Percentiles rank a stretch among this genome's conserved stretches.
phyloP scores from a whole-genome alignment of 23 tunicate species.

The Phallusia fumigata region DNA sequence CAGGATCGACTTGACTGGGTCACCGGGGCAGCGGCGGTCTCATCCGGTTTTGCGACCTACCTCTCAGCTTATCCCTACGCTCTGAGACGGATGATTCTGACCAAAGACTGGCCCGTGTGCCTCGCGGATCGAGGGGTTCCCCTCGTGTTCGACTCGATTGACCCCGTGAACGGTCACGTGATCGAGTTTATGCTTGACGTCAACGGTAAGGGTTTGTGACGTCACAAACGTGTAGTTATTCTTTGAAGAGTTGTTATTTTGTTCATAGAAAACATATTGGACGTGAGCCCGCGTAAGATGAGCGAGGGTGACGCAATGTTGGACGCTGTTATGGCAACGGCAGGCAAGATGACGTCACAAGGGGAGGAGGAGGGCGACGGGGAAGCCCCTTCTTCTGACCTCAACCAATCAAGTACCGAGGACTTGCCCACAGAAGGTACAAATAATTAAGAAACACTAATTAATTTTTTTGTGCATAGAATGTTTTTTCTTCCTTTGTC shows the following conservation, averaged over 20 bases:
- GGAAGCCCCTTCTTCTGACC: conserved; percentile 15
- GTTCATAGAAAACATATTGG: conserved; percentile 16
- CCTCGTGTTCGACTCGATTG: conserved; percentile 83
- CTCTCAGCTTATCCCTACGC: conserved; percentile 76
- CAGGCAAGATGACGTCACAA: conserved; percentile 1
- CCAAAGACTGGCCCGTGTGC: conserved; percentile 89
- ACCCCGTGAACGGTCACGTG: conserved; percentile 86
- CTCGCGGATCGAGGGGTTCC: conserved; percentile 81
- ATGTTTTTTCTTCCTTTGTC: not conserved
- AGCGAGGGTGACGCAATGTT: conserved; percentile 43
- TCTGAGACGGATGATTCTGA: conserved; percentile 79
- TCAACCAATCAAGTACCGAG: conserved; percentile 17
- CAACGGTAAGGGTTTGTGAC: conserved; percentile 40
- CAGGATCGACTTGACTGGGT: conserved; percentile 90
- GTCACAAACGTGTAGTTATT: not conserved
- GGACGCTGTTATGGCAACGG: conserved; percentile 43
- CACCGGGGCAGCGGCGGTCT: conserved; percentile 70
- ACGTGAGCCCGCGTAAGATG: conserved; percentile 40
- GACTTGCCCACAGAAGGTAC: not conserved
- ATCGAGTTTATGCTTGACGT: conserved; percentile 91
- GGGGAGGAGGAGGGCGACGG: conserved; percentile 24
- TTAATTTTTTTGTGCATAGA: no score
- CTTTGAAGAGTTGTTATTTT: not conserved
- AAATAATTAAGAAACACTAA: no score
- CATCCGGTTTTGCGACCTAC: conserved; percentile 86